Percentiles rank a stretch among this genome's conserved stretches.
Evolutionary conservation across 2,797 vertebrate genomes (phyloP).

Genomic region (Neosilurus mollespiculum): DNA sequence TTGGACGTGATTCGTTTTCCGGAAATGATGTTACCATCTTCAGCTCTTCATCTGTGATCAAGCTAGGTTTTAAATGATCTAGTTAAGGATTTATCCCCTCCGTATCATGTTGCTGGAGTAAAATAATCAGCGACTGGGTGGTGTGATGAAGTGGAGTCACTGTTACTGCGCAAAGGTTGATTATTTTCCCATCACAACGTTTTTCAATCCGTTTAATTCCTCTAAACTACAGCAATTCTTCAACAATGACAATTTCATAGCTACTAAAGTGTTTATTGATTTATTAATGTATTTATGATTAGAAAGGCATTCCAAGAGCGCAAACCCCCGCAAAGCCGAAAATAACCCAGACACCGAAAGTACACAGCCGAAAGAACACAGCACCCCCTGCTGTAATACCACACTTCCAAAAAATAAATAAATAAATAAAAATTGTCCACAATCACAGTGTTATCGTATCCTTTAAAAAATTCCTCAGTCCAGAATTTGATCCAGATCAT

Average conservation of each 20-base stretch:
- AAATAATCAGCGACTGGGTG: not conserved
- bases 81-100: not conserved
- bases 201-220: not conserved
- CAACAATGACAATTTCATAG: not conserved
- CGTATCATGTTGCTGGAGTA: not conserved
- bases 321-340: too few relatives aligned
- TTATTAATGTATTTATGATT: too few relatives aligned
- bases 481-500: too few relatives aligned
- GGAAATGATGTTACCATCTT: not conserved
- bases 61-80: not conserved
- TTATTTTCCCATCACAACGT: not conserved
- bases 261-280: not conserved
- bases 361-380: too few relatives aligned
- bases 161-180: not conserved
- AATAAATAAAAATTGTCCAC: too few relatives aligned
- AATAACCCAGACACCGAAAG: too few relatives aligned
- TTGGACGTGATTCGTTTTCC: not conserved
- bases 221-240: not conserved
- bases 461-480: too few relatives aligned
- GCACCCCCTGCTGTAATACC: too few relatives aligned
- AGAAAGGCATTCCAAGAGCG: too few relatives aligned
- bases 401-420: too few relatives aligned
- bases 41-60: not conserved
- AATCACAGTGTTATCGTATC: too few relatives aligned
- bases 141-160: not conserved